Evolutionary conservation across 2,797 vertebrate species (phyloP).

Genomic region (Poeciliopsis infans): DNA sequence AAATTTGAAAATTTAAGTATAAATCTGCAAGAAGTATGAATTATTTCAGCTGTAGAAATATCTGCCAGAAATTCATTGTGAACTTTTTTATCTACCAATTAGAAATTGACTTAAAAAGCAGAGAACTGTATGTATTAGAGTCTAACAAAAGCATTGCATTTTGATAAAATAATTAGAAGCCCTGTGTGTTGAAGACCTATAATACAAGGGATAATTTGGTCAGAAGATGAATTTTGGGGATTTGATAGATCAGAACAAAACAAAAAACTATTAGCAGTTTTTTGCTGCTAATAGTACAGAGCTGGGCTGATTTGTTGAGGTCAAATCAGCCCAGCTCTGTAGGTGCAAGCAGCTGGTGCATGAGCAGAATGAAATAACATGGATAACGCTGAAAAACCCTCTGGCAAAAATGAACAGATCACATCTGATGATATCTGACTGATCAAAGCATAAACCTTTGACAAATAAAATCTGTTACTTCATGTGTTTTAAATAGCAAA

Average conservation of each 20-base stretch:
- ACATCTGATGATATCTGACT: slow-evolving; percentile 1
- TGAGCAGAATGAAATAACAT: slow-evolving; percentile 47
- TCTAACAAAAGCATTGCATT: neutral
- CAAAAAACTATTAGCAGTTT: slow-evolving; percentile 15
- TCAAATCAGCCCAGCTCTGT: slow-evolving; percentile 8
- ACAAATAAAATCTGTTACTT: slow-evolving; percentile 20
- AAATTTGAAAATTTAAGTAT: neutral
- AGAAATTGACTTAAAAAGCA: neutral
- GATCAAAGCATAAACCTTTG: slow-evolving; percentile 27
- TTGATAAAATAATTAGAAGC: neutral
- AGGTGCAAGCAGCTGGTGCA: slow-evolving; percentile 23
- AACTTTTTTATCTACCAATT: neutral
- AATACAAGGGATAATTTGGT: slow-evolving; percentile 24
- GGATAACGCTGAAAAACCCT: slow-evolving; percentile 23
- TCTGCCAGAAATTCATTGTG: neutral
- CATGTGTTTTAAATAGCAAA: slow-evolving; percentile 35
- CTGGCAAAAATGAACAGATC: slow-evolving; percentile 17
- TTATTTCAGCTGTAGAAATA: neutral
- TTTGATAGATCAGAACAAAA: slow-evolving; percentile 23
- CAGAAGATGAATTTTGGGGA: slow-evolving; percentile 29
- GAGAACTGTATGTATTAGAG: neutral
- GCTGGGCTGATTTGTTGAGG: no score
- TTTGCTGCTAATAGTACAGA: no score
- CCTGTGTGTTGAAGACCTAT: slow-evolving; percentile 5
- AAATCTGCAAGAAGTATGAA: neutral